phyloP scores from a whole-genome alignment of 2,888 invertebrate species.

The Acleris sparsana region DNA sequence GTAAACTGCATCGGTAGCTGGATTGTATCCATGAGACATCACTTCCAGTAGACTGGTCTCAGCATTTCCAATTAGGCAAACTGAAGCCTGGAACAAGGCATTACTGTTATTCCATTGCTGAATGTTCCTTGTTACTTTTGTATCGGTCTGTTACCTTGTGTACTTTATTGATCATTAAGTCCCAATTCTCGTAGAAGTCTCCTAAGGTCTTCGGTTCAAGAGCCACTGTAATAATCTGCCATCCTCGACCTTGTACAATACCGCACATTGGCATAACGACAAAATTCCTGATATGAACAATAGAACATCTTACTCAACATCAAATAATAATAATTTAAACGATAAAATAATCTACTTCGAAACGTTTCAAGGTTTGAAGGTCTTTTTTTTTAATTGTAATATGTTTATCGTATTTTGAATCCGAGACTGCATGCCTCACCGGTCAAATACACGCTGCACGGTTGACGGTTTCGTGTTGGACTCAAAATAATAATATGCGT shows the following conservation, averaged over 20 bases:
- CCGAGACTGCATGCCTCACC: too few relatives aligned
- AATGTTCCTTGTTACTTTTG: background rate
- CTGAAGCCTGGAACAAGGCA: conserved; percentile 53
- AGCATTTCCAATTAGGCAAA: conserved; percentile 68
- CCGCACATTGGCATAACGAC: conserved; percentile 76
- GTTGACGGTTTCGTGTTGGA: too few relatives aligned
- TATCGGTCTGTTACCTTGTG: conserved; percentile 58
- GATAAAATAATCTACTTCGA: too few relatives aligned
- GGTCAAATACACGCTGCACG: too few relatives aligned
- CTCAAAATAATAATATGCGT: too few relatives aligned
- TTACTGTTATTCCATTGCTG: background rate
- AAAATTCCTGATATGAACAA: conserved; percentile 58
- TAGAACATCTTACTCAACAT: background rate
- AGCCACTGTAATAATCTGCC: conserved; percentile 76
- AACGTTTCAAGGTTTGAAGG: too few relatives aligned
- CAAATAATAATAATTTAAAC: too few relatives aligned
- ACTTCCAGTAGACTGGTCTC: conserved; percentile 69
- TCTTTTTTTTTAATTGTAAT: too few relatives aligned
- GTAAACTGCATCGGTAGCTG: conserved; percentile 65
- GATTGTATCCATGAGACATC: conserved; percentile 73
- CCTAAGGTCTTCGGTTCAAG: conserved; percentile 69
- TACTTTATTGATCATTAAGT: conserved; percentile 64
- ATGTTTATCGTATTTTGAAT: too few relatives aligned
- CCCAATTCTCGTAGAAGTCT: conserved; percentile 75
- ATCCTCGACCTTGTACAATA: conserved; percentile 67